A percentile compares a stretch with the other conserved stretches of the same genome.
phyloP scores from a whole-genome alignment of 2,113 vertebrate species.

The Panthera leo region DNA sequence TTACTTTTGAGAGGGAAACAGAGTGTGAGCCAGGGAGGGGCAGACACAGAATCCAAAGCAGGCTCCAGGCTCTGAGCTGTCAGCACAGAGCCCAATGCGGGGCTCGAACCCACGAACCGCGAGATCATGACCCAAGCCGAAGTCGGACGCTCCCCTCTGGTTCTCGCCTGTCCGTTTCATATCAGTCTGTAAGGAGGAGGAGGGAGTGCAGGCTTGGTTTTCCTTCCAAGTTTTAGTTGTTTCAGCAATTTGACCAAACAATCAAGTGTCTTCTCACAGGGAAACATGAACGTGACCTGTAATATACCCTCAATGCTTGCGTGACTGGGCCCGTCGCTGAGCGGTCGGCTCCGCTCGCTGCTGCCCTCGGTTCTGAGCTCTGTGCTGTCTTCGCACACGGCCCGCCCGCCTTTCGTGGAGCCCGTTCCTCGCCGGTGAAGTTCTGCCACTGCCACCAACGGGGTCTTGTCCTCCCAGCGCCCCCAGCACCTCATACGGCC shows the following conservation, averaged over 20 bases:
- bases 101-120: no score
- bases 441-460: no score
- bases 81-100: no score
- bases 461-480: neutral
- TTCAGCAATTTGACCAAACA: neutral
- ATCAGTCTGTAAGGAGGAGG: neutral
- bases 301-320: no score
- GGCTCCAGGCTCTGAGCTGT: no score
- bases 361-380: neutral
- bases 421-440: no score
- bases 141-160: neutral
- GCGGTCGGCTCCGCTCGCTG: rapidly evolving
- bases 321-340: neutral
- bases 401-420: neutral
- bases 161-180: neutral
- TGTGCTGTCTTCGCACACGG: rapidly evolving
- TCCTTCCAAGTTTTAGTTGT: neutral
- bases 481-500: neutral
- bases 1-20: no score
- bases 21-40: no score
- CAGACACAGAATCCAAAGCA: no score
- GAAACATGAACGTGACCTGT: neutral
- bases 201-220: neutral
- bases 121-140: no score
- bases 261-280: neutral